Conservation (phyloP, 2,797 vertebrate genomes). For the Anas capensis region DNA sequence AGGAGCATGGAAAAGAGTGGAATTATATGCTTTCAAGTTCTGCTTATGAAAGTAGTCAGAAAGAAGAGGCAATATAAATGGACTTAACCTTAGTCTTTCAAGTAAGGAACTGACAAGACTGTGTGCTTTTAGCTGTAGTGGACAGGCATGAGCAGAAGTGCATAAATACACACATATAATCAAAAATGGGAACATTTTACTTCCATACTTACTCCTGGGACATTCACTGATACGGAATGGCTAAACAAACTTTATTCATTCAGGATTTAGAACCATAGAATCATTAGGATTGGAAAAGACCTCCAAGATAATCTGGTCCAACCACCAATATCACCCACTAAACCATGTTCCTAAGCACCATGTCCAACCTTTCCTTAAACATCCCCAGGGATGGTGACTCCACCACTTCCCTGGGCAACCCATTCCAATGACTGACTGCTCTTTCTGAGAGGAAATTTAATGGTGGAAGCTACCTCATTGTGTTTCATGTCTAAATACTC, state of each 20-base stretch:
- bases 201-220: not conserved
- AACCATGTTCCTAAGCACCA: too few relatives aligned
- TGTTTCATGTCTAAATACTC: not conserved
- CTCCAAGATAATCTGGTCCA: too few relatives aligned
- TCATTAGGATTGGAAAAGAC: too few relatives aligned
- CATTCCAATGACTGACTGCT: too few relatives aligned
- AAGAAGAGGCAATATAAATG: not conserved
- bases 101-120: not conserved
- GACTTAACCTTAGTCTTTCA: not conserved
- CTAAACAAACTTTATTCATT: not conserved
- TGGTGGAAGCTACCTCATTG: not conserved
- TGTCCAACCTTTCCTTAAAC: too few relatives aligned
- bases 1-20: not conserved
- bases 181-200: not conserved
- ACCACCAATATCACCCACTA: too few relatives aligned
- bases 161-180: not conserved
- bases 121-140: not conserved
- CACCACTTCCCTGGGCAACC: too few relatives aligned
- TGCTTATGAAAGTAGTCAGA: not conserved
- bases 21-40: not conserved
- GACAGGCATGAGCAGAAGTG: not conserved
- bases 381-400: too few relatives aligned
- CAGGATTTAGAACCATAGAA: not conserved
- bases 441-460: not conserved
- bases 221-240: not conserved